Evolutionary conservation across 2,888 invertebrate species (phyloP).

Genomic region (Mythimna loreyi): DNA sequence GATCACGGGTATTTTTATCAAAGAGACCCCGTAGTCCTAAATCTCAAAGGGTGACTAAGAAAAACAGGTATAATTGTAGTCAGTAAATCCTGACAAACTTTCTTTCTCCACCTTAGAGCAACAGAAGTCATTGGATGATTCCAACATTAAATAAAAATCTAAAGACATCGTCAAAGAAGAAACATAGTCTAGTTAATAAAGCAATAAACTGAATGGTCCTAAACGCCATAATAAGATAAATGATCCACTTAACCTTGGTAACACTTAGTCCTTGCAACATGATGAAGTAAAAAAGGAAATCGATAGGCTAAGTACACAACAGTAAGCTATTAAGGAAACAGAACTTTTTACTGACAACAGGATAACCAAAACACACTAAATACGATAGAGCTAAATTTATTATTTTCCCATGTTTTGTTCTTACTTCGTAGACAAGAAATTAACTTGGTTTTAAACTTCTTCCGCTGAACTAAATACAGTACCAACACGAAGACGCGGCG

Average conservation of each 20-base stretch:
- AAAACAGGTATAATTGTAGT: too few relatives aligned
- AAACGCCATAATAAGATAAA: conserved; percentile 1
- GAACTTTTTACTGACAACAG: background rate
- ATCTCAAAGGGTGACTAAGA: too few relatives aligned
- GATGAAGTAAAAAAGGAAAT: conserved; percentile 28
- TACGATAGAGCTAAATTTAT: background rate
- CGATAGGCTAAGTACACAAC: background rate
- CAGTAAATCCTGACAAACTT: too few relatives aligned
- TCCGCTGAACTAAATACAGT: conserved; percentile 7
- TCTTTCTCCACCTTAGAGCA: too few relatives aligned
- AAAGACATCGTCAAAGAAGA: background rate
- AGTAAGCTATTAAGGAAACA: background rate
- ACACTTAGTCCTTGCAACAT: conserved; percentile 16
- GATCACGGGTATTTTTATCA: too few relatives aligned
- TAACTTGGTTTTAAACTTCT: conserved; percentile 10
- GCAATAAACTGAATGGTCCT: conserved; percentile 1
- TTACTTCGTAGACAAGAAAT: conserved; percentile 9
- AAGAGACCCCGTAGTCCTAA: too few relatives aligned
- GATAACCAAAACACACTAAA: background rate
- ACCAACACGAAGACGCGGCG: background rate
- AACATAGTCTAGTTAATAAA: background rate
- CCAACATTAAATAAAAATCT: too few relatives aligned
- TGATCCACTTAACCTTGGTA: too few relatives aligned
- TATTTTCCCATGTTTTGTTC: conserved; percentile 1
- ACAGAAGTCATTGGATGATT: too few relatives aligned